A percentile compares a stretch with the other conserved stretches of the same genome.
phyloP scores from a whole-genome alignment of 2,888 invertebrate species.

The Ophion ventricosus region DNA sequence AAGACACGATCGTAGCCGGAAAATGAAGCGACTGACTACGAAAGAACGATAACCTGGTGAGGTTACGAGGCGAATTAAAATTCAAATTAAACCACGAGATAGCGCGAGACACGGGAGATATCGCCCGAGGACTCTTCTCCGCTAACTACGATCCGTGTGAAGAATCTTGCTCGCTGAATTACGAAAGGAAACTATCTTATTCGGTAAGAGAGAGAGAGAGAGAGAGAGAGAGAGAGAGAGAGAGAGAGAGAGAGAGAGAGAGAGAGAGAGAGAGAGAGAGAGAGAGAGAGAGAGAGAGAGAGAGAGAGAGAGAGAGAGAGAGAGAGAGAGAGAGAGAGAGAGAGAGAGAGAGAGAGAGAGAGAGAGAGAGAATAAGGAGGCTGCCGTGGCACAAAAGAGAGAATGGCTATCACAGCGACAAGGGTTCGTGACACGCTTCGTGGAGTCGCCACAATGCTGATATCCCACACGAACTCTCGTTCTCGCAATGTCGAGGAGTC shows the following conservation, averaged over 20 bases:
- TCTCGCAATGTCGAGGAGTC: slow-evolving; percentile 30
- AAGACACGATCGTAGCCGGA: slow-evolving; percentile 28
- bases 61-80: slow-evolving; percentile 51
- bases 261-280: neutral
- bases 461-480: slow-evolving; percentile 17
- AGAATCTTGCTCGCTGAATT: slow-evolving; percentile 32
- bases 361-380: neutral
- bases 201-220: slow-evolving; percentile 5
- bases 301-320: neutral
- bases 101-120: slow-evolving; percentile 26
- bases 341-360: neutral
- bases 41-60: slow-evolving; percentile 44
- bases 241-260: neutral
- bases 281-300: neutral
- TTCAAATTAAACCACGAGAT: slow-evolving; percentile 57
- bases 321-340: neutral
- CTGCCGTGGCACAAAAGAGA: slow-evolving; percentile 32
- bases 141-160: slow-evolving; percentile 4
- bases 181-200: slow-evolving; percentile 35
- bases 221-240: neutral
- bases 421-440: slow-evolving; percentile 56
- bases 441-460: slow-evolving; percentile 28
- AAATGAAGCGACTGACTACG: slow-evolving; percentile 46
- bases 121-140: slow-evolving; percentile 14
- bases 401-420: slow-evolving; percentile 37